Evolutionary conservation across 35 echinoderm and acorn worm species (phyloP).

Genomic region (Holothuria glaberrima): DNA sequence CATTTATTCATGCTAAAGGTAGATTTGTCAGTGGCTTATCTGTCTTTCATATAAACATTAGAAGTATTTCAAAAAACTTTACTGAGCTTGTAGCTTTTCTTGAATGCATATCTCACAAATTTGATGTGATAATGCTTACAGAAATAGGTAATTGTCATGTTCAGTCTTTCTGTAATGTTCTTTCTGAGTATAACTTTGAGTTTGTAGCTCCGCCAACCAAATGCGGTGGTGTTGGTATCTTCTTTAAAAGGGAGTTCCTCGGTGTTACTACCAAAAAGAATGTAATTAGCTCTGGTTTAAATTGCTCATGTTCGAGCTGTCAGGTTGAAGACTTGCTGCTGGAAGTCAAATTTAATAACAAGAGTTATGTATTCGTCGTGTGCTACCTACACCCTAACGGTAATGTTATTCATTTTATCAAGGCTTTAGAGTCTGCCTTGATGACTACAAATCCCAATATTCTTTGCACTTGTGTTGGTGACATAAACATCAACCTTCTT

Average conservation of each 20-base stretch:
- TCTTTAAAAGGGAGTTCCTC: background rate
- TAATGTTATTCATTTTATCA: constrained; percentile 15
- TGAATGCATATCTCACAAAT: constrained; percentile 11
- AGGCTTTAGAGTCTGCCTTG: background rate
- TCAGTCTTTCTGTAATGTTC: background rate
- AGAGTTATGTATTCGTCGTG: background rate
- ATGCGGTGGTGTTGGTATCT: constrained; percentile 18
- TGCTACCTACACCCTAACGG: background rate
- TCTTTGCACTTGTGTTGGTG: constrained; percentile 3
- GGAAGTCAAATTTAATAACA: background rate
- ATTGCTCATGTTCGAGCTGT: no score
- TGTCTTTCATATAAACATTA: no score
- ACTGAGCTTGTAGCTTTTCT: constrained; percentile 14
- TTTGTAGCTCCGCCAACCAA: background rate
- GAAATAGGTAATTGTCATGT: no score
- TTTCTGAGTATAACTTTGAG: constrained; percentile 4
- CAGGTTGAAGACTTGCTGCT: background rate
- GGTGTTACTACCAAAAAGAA: background rate
- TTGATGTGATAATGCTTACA: constrained; percentile 25
- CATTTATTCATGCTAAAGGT: background rate
- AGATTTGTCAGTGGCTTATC: no score
- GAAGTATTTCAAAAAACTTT: background rate
- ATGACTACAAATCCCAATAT: background rate
- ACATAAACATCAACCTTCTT: constrained; percentile 19
- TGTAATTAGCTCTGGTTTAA: no score